Evolutionary conservation across 2,797 vertebrate species (phyloP), one percentile per base, ranked within the genome.

Genomic region (Acanthurus leucopareius): DNA sequence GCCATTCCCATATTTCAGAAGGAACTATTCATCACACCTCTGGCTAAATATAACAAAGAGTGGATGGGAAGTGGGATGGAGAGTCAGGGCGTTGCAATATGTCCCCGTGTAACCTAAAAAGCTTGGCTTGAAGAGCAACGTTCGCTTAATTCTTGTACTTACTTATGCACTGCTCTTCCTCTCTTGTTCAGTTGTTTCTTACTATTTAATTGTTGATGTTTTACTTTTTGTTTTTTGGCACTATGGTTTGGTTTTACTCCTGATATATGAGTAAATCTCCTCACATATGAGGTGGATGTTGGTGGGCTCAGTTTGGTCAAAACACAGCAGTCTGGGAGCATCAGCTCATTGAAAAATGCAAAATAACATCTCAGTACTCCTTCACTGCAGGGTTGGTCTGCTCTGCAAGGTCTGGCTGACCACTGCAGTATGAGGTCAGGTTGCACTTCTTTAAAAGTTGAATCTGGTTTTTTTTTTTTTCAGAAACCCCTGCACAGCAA

Each of bases 41-140:
- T 75, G 85, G 85, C 89, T 92, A 91, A 93, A 91, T 89, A 88
- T 91, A 92, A 88, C 88, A 87, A 61, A 84, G 78, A 75, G 70
- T 76, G 85, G 82, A 85, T 82, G 52, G 63, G 61, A 67, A 69
- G 60, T 14, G 59, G 71, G 69, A 60, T 38, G 28, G 54, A 56
- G 75, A 73, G 75, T 61, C 10, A 22, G 57, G 78, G 48, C 4
- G 4, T 78, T 68, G 79, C 72, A 78, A 80, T 69, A 28, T 58
- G 80, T 85, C 79, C 84, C 70, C 0, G 57, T 40, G 47, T 82
- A 44, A 74, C 73, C 86, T 76, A n/a, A 4, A 42, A 52, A 40
- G 32, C 16, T 44, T 25, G 1, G 9, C 17, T 79, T 59, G 52
- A 32, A 82, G 20, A 81, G 25, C 52, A 69, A 16, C 5, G 48